Evolutionary conservation across 2,113 vertebrate genomes (phyloP).

Genomic region (Egretta garzetta): DNA sequence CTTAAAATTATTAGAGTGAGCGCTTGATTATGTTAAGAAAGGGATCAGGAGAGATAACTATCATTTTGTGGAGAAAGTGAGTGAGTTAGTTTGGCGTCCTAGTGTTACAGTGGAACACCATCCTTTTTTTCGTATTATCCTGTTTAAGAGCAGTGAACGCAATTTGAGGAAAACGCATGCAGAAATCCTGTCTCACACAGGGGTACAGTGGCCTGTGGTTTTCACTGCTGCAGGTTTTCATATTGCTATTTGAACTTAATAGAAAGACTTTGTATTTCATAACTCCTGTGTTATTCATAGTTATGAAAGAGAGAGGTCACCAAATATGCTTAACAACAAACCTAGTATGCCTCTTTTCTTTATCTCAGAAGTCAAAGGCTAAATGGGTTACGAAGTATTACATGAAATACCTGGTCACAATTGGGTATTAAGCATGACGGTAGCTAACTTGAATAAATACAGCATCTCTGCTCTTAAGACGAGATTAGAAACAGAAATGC

Average conservation of each 20-base stretch:
- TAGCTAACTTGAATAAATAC: neutral
- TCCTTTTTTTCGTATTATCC: neutral
- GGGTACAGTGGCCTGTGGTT: neutral
- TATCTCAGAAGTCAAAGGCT: neutral
- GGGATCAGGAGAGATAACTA: neutral
- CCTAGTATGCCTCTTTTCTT: neutral
- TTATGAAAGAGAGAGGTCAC: slow-evolving; percentile 15
- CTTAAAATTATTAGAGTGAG: neutral
- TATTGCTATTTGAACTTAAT: neutral
- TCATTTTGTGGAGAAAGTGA: neutral
- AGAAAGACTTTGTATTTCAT: neutral
- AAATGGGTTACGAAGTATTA: neutral
- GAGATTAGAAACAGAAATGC: neutral
- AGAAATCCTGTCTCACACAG: neutral
- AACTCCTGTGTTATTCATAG: neutral
- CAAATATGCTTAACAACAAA: neutral
- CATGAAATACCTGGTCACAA: neutral
- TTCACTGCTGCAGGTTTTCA: neutral
- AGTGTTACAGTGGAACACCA: neutral
- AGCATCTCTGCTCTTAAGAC: neutral
- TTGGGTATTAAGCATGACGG: neutral
- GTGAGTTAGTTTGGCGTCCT: neutral
- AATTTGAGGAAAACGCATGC: neutral
- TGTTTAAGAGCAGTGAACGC: neutral
- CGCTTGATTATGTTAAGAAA: neutral